Evolutionary conservation across 2,888 invertebrate genomes (phyloP), one percentile per base, ranked within the genome.

Genomic region (Hydroisotoma schaefferi): DNA sequence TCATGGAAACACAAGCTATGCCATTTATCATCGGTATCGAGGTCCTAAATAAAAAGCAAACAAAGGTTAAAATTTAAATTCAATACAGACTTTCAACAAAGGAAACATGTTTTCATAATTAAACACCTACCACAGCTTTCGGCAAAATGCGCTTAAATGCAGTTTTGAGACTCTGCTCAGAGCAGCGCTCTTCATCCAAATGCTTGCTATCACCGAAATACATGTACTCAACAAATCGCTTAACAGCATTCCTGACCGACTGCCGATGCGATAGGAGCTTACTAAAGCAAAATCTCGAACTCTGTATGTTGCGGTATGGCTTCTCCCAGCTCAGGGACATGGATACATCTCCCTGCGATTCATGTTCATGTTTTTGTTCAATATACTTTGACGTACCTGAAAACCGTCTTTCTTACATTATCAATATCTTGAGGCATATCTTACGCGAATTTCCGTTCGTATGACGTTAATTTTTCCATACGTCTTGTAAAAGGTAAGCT

Each of bases 201-300:
- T 10, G 40, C n/a, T 5, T 40, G 15, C 20, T 40, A 5, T 15
- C 4, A 15, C 5, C n/a, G 20, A 18, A 18, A 5, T 4, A 18
- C 40, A 40, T 5, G 20, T 18, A 51, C 20, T 46, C 52, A 6
- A 46, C 44, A 46, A 57, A 29, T 3, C 52, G 57, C 20, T 61
- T 61, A 1, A 27, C 15, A 8, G 20, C 27, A 26, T 62, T 54
- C 3, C 48, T 20, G 1, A 62, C 5, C 37, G 57, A 49, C 18
- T 60, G 18, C 23, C 56, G 26, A 25, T 57, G 18, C 40, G 27
- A 26, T 1, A 61, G 33, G 12, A 65, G n/a, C 12, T 55, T 44
- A 20, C 65, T 60, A 25, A 48, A 44, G 29, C 69, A 69, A 40
- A 69, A 69, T 22, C 69, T 54, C 8, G 69, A 69, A 25, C 64